These are phyloP conservation scores for Symphodus melops DNA, from an alignment of 2,113 vertebrate genomes.

Conservation along the genomic window DNA sequence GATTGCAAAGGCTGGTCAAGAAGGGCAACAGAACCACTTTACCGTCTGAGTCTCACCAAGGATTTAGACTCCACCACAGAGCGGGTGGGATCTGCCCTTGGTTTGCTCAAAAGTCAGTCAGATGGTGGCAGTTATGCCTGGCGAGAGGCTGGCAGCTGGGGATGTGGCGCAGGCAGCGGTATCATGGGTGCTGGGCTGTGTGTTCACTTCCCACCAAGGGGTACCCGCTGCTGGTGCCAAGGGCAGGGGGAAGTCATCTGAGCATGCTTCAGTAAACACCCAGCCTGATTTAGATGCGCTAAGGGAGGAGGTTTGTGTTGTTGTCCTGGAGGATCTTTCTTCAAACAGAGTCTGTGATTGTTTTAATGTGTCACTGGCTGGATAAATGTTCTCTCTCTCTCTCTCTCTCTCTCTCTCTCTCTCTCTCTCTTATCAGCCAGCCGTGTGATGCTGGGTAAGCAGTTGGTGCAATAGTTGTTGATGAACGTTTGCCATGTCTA, in stretches of 20 bases:
- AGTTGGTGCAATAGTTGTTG: background rate
- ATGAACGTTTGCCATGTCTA: conserved; percentile 10
- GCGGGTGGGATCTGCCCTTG: conserved; percentile 30
- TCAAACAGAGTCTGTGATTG: conserved; percentile 66
- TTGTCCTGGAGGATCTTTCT: conserved; percentile 56
- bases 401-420: background rate
- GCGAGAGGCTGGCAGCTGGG: conserved; percentile 19
- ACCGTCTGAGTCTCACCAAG: conserved; percentile 35
- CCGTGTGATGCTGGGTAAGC: conserved; percentile 5
- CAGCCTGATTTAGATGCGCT: conserved; percentile 58
- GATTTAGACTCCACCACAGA: conserved; percentile 19
- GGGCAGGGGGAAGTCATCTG: conserved; percentile 49
- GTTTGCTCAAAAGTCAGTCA: conserved; percentile 25
- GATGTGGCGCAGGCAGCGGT: conserved; percentile 12
- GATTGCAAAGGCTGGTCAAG: conserved; percentile 49
- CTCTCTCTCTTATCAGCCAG: conserved; percentile 6
- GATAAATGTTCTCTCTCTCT: conserved; percentile 25
- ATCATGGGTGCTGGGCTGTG: conserved; percentile 31
- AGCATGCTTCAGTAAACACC: conserved; percentile 55
- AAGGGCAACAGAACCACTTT: conserved; percentile 37
- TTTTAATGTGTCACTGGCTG: conserved; percentile 62
- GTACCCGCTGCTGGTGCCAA: conserved; percentile 39
- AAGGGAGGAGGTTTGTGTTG: conserved; percentile 36
- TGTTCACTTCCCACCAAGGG: conserved; percentile 41
- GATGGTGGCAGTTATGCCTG: conserved; percentile 26